These are phyloP conservation scores for Pachyuromys duprasi DNA, from an alignment of 2,797 vertebrate genomes.

Conservation along the genomic window DNA sequence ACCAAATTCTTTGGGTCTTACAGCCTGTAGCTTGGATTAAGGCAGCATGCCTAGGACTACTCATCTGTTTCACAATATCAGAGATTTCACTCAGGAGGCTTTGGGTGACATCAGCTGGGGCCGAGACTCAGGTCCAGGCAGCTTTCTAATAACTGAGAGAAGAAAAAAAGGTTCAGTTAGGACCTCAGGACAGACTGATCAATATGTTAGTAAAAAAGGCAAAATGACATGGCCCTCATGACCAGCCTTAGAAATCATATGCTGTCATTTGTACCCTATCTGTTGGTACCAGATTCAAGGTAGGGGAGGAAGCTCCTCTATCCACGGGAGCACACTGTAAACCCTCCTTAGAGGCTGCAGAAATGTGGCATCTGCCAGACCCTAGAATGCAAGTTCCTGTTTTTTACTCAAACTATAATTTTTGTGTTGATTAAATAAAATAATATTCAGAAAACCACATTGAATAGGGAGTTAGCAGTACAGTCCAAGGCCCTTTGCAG, in stretches of 20 bases:
- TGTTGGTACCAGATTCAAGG: neutral
- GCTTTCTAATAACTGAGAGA: neutral
- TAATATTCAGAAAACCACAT: neutral
- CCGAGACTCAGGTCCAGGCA: neutral
- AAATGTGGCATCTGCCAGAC: neutral
- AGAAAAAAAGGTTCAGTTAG: neutral
- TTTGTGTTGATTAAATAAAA: conserved; percentile 9
- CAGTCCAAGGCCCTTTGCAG: neutral
- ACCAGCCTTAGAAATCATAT: neutral
- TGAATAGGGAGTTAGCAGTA: neutral
- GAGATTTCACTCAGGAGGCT: neutral
- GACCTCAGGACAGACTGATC: neutral
- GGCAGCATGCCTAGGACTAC: neutral
- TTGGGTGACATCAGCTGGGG: neutral
- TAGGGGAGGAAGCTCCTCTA: neutral
- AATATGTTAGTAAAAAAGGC: neutral
- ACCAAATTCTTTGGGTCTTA: neutral
- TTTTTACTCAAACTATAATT: neutral
- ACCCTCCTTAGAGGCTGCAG: neutral
- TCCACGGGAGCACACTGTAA: neutral
- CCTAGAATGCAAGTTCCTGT: neutral
- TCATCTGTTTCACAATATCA: neutral
- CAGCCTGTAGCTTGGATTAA: neutral
- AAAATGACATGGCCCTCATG: neutral
- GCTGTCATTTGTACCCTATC: neutral